phyloP scores from a whole-genome alignment of 2,113 vertebrate species.

The Sebastes schlegelii region DNA sequence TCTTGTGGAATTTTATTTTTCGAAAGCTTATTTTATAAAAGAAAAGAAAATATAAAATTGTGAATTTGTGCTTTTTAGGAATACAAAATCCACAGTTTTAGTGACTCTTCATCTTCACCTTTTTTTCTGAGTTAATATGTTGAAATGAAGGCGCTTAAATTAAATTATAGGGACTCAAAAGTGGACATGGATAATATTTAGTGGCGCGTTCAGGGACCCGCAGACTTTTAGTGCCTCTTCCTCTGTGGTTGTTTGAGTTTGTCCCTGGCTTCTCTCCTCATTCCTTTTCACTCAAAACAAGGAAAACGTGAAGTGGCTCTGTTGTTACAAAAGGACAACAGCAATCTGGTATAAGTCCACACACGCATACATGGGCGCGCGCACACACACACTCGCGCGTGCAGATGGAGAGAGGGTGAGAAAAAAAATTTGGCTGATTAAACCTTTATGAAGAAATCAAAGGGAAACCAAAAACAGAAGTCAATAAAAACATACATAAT shows the following conservation, averaged over 20 bases:
- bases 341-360: constrained; percentile 67
- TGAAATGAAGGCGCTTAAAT: neutral
- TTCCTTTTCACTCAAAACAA: constrained; percentile 61
- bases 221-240: constrained; percentile 17
- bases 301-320: constrained; percentile 73
- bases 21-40: neutral
- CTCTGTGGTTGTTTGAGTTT: constrained; percentile 26
- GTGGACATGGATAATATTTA: neutral
- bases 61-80: neutral
- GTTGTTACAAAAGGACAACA: constrained; percentile 74
- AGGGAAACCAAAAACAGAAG: constrained; percentile 47
- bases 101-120: neutral
- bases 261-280: constrained; percentile 39
- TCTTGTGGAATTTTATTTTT: constrained; percentile 1
- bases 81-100: neutral
- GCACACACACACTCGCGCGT: neutral
- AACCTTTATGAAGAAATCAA: constrained; percentile 70
- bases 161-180: constrained; percentile 1
- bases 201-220: constrained; percentile 22
- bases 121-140: neutral
- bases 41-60: neutral
- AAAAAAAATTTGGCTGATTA: constrained; percentile 53
- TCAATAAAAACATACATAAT: constrained; percentile 54
- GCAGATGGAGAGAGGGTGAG: constrained; percentile 36
- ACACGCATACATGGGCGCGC: constrained; percentile 24